These are phyloP conservation scores for Silurus aristotelis DNA, from an alignment of 2,797 vertebrate species.

Conservation along the genomic window DNA sequence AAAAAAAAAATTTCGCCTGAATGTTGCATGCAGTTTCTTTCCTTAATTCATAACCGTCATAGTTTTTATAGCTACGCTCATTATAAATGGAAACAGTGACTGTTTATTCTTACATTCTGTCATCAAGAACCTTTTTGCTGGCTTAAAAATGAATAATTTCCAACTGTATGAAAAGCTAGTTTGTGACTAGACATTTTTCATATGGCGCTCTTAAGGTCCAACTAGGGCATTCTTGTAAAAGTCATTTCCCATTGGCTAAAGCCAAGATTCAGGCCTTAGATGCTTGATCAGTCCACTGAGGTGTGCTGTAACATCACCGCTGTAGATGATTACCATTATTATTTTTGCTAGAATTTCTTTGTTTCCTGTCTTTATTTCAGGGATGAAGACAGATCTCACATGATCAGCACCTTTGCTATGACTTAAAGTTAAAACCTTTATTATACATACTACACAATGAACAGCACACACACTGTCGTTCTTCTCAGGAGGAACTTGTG, in stretches of 20 bases:
- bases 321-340: background rate
- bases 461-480: background rate
- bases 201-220: background rate
- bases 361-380: background rate
- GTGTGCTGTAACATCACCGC: background rate
- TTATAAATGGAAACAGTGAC: background rate
- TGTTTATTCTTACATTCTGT: background rate
- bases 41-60: background rate
- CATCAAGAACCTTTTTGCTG: background rate
- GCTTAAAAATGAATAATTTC: background rate
- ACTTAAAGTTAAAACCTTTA: background rate
- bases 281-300: background rate
- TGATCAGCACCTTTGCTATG: background rate
- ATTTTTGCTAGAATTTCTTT: background rate
- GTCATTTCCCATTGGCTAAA: conserved; percentile 8
- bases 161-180: background rate
- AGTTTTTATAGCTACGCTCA: background rate
- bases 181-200: conserved; percentile 25
- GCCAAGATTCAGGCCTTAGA: background rate
- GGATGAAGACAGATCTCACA: background rate
- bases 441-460: no score
- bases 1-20: background rate
- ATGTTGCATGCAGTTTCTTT: background rate
- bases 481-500: background rate
- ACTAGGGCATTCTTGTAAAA: conserved; percentile 32